Evolutionary conservation across 2,888 invertebrate species (phyloP).

Genomic region (Thecocarcelia acutangulata): DNA sequence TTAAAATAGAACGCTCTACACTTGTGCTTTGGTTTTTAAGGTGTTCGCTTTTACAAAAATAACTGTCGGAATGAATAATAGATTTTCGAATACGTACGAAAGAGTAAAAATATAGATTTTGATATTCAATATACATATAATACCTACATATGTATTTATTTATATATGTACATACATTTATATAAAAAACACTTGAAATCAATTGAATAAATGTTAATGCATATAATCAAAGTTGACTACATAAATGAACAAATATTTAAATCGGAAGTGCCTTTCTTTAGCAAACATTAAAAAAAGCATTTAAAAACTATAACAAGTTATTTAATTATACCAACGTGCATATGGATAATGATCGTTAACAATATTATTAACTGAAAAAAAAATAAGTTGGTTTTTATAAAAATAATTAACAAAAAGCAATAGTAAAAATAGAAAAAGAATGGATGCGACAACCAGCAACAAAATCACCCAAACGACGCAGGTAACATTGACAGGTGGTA

Average conservation of each 20-base stretch:
- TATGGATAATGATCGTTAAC: constrained; percentile 49
- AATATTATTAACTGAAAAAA: constrained; percentile 5
- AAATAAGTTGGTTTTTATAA: constrained; percentile 10
- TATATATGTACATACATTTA: constrained; percentile 13
- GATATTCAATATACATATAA: constrained; percentile 7
- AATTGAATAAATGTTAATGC: constrained; percentile 8
- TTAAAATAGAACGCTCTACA: constrained; percentile 80
- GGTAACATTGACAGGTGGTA: constrained; percentile 51
- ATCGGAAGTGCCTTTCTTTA: constrained; percentile 61
- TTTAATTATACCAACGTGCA: constrained; percentile 21
- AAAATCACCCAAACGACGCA: constrained; percentile 75
- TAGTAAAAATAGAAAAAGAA: constrained; percentile 48
- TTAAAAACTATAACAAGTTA: constrained; percentile 26
- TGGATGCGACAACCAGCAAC: constrained; percentile 58
- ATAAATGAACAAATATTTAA: constrained; percentile 20
- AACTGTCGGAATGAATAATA: constrained; percentile 55
- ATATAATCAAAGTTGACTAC: constrained; percentile 10
- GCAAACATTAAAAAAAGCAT: constrained; percentile 7
- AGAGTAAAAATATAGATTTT: constrained; percentile 31
- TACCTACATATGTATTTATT: constrained; percentile 23
- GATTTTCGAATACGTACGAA: constrained; percentile 29
- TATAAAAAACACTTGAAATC: background rate
- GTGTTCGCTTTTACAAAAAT: constrained; percentile 72
- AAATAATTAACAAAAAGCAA: constrained; percentile 39
- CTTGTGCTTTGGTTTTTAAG: constrained; percentile 80